Conservation (phyloP, 2,888 invertebrate genomes). For the Gasteruption jaculator region DNA sequence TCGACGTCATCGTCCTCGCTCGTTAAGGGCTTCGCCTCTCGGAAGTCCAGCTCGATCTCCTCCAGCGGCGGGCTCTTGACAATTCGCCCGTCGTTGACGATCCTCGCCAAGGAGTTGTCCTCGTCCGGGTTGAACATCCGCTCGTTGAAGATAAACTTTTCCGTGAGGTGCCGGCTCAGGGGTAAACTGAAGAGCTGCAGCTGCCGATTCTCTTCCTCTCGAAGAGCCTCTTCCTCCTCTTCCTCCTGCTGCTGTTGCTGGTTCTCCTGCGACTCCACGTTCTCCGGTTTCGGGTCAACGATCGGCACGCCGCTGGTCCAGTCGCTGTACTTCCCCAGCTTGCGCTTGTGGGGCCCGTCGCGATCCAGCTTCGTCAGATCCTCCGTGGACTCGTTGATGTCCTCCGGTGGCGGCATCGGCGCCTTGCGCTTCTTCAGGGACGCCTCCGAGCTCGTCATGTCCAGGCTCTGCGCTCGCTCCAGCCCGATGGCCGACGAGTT, state of each 20-base stretch:
- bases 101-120: constrained; percentile 42
- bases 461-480: constrained; percentile 77
- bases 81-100: constrained; percentile 40
- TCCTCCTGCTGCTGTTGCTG: constrained; percentile 30
- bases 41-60: constrained; percentile 40
- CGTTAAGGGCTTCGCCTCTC: constrained; percentile 26
- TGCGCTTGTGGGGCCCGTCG: constrained; percentile 64
- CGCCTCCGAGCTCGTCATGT: constrained; percentile 62
- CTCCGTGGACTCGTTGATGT: constrained; percentile 46
- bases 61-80: constrained; percentile 38
- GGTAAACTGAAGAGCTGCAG: constrained; percentile 44
- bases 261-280: no score
- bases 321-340: constrained; percentile 70
- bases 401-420: constrained; percentile 52
- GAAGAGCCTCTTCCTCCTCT: constrained; percentile 46
- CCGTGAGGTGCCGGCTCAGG: constrained; percentile 37
- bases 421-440: constrained; percentile 71
- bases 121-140: constrained; percentile 40
- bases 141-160: constrained; percentile 41
- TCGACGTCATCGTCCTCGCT: constrained; percentile 23
- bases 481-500: constrained; percentile 60
- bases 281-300: no score
- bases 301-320: no score
- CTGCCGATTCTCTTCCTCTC: constrained; percentile 26
- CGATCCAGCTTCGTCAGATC: constrained; percentile 57